Evolutionary conservation across 2,888 invertebrate species (phyloP).

Genomic region (Himalopsyche japonica): DNA sequence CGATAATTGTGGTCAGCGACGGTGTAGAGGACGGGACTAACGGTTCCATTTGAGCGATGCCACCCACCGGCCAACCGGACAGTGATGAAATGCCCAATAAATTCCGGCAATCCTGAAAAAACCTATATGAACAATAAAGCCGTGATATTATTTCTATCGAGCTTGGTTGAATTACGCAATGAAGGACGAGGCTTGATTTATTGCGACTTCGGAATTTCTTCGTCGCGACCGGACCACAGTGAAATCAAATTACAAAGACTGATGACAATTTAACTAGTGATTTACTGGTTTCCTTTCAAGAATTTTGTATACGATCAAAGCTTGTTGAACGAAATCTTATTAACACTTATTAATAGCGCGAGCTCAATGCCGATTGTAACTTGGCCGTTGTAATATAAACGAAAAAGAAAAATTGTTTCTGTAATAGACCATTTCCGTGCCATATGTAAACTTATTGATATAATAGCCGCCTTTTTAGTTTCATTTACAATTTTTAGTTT

Average conservation of each 20-base stretch:
- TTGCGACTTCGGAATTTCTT: not conserved
- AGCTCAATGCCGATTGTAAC: too few relatives aligned
- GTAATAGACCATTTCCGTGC: too few relatives aligned
- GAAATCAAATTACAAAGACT: not conserved
- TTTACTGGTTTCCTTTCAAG: not conserved
- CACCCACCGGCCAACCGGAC: conserved; percentile 19
- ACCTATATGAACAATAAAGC: conserved; percentile 27
- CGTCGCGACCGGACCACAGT: not conserved
- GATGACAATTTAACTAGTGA: not conserved
- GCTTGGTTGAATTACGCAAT: conserved; percentile 10
- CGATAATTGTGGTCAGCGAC: not conserved
- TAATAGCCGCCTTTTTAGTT: too few relatives aligned
- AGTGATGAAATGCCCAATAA: conserved; percentile 34
- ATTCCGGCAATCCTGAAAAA: conserved; percentile 22
- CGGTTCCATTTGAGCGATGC: conserved; percentile 26
- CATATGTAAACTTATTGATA: too few relatives aligned
- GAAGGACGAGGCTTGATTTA: conserved; percentile 14
- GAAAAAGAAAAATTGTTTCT: too few relatives aligned
- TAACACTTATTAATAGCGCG: too few relatives aligned
- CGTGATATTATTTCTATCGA: conserved; percentile 4
- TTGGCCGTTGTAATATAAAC: too few relatives aligned
- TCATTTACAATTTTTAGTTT: too few relatives aligned
- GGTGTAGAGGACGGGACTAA: not conserved
- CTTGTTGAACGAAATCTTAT: too few relatives aligned
- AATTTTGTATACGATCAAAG: not conserved